A percentile compares a stretch with the other conserved stretches of the same genome.
Conservation (phyloP, 1,140 invertebrate genomes). For the Anagrus nilaparvatae region DNA sequence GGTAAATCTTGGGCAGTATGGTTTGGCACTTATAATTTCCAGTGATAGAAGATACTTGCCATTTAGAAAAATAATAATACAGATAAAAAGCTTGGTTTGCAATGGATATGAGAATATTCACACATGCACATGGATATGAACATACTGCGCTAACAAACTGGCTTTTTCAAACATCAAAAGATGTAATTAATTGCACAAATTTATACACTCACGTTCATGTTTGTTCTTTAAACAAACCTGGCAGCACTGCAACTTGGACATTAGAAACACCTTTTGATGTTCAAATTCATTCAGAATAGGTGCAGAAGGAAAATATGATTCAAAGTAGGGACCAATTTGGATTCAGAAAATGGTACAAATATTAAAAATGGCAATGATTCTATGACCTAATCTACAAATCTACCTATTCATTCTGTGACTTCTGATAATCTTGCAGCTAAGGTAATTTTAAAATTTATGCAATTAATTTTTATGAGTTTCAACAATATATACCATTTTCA, state of each 20-base stretch:
- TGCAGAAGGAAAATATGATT: slow-evolving; percentile 93
- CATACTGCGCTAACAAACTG: slow-evolving; percentile 91
- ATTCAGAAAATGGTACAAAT: slow-evolving; percentile 25
- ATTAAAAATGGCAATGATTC: slow-evolving; percentile 5
- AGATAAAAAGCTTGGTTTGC: slow-evolving; percentile 93
- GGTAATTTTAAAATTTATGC: slow-evolving; percentile 36
- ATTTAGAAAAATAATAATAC: slow-evolving; percentile 97
- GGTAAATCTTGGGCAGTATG: slow-evolving; percentile 95
- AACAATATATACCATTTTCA: no score
- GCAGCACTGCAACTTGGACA: slow-evolving; percentile 85
- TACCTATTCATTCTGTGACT: slow-evolving; percentile 75
- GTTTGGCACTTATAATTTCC: slow-evolving; percentile 84
- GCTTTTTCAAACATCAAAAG: slow-evolving; percentile 89
- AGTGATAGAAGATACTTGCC: slow-evolving; percentile 91
- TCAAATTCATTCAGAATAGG: slow-evolving; percentile 97
- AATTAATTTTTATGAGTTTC: no score
- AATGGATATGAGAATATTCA: slow-evolving; percentile 84
- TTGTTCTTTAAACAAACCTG: slow-evolving; percentile 86
- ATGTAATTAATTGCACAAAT: slow-evolving; percentile 82
- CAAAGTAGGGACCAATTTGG: slow-evolving; percentile 52
- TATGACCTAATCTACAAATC: slow-evolving; percentile 44
- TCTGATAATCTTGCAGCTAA: slow-evolving; percentile 83
- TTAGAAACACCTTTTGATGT: slow-evolving; percentile 45
- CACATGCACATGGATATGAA: slow-evolving; percentile 88
- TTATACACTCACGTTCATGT: slow-evolving; percentile 85